Conservation (phyloP, 2,888 invertebrate genomes). For the Deilephila elpenor region DNA sequence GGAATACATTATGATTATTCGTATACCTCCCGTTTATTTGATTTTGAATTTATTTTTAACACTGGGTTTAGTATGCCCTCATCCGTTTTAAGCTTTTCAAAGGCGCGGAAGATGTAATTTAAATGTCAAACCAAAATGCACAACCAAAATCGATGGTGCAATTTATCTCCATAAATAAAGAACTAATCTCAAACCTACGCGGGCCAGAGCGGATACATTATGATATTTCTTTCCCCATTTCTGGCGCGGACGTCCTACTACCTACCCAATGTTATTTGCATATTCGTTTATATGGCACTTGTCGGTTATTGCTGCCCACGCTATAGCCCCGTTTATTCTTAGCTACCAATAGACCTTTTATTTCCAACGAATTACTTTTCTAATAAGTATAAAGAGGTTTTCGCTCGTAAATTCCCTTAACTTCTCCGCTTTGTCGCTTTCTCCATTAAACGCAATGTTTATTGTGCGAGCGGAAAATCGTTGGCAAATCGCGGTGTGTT, state of each 20-base stretch:
- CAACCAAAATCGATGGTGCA: conserved; percentile 22
- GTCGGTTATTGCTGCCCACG: conserved; percentile 63
- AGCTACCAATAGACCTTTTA: conserved; percentile 25
- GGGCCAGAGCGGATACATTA: conserved; percentile 73
- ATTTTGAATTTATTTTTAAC: no score
- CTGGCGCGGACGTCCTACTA: conserved; percentile 79
- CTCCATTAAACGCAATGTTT: conserved; percentile 54
- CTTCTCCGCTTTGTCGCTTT: conserved; percentile 51
- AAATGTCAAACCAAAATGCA: conserved; percentile 27
- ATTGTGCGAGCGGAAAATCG: conserved; percentile 55
- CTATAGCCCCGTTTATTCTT: conserved; percentile 44
- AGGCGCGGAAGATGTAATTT: conserved; percentile 3
- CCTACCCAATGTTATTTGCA: conserved; percentile 68
- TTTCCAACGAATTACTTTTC: conserved; percentile 6
- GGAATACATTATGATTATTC: neutral
- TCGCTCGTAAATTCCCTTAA: conserved; percentile 43
- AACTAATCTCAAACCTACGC: conserved; percentile 65
- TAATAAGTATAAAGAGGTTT: conserved; percentile 37
- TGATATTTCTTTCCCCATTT: conserved; percentile 79
- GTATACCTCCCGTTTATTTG: neutral
- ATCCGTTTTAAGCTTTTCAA: neutral
- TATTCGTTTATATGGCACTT: conserved; percentile 61
- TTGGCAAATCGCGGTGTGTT: conserved; percentile 59
- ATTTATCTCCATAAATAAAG: conserved; percentile 34
- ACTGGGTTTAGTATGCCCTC: no score